Evolutionary conservation across 2,797 vertebrate genomes (phyloP).

Genomic region (Chloroceryle inda): DNA sequence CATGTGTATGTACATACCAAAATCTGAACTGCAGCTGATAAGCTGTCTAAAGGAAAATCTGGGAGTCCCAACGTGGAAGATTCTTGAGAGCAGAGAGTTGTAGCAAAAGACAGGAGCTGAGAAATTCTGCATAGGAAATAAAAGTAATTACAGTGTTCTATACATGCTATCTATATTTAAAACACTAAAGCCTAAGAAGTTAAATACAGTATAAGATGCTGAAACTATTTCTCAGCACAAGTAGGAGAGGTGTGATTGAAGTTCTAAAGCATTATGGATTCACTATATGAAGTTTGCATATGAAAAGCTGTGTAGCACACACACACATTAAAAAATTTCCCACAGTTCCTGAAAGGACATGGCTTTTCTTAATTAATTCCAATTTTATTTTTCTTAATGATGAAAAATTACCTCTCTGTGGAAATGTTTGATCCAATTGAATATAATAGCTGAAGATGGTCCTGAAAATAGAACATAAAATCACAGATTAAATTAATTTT

Average conservation of each 20-base stretch:
- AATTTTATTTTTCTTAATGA: neutral
- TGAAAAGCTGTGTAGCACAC: neutral
- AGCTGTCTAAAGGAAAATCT: conserved; percentile 95
- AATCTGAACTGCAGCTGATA: conserved; percentile 88
- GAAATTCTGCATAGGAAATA: conserved; percentile 85
- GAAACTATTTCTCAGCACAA: neutral
- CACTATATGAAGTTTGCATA: neutral
- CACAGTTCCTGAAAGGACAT: conserved; percentile 6
- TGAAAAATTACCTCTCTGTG: conserved; percentile 87
- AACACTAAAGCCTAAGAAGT: neutral
- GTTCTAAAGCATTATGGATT: neutral
- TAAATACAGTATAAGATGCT: conserved; percentile 11
- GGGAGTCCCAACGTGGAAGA: conserved; percentile 92
- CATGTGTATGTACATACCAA: conserved; percentile 85
- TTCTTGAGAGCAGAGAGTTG: conserved; percentile 95
- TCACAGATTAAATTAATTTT: conserved; percentile 47
- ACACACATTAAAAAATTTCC: neutral
- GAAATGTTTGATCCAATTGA: conserved; percentile 87
- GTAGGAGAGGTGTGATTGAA: neutral
- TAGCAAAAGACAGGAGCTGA: conserved; percentile 93
- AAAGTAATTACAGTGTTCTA: conserved; percentile 47
- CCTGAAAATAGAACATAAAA: conserved; percentile 84
- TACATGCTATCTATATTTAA: conserved; percentile 7
- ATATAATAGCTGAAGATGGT: conserved; percentile 92
- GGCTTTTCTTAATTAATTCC: neutral